Conservation (phyloP, 2,113 vertebrate genomes). For the Heptranchias perlo region DNA sequence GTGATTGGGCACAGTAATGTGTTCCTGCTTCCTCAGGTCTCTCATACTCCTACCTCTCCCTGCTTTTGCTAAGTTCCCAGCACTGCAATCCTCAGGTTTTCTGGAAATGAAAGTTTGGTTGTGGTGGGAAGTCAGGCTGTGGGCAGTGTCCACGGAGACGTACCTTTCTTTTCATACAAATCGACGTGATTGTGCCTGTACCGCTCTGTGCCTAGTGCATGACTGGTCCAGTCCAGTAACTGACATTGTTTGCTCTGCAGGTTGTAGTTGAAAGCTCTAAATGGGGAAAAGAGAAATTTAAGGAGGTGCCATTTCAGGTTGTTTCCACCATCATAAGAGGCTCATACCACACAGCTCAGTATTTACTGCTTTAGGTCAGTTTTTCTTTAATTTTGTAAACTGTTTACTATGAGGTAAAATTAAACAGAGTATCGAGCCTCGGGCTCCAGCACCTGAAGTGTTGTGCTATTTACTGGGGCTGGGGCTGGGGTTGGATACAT, state of each 20-base stretch:
- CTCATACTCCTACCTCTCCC: not conserved
- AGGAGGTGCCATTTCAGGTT: too few relatives aligned
- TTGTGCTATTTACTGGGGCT: not conserved
- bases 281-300: not conserved
- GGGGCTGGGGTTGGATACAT: too few relatives aligned
- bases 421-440: not conserved
- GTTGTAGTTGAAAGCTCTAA: slow-evolving; percentile 83
- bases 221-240: slow-evolving; percentile 76
- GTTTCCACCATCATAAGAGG: not conserved
- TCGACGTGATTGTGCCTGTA: slow-evolving; percentile 80
- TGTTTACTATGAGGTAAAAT: not conserved
- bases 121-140: not conserved
- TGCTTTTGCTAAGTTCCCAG: not conserved
- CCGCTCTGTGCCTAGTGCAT: slow-evolving; percentile 61
- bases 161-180: slow-evolving; percentile 93
- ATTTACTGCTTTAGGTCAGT: not conserved
- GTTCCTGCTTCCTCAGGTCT: not conserved
- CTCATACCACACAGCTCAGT: not conserved
- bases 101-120: not conserved
- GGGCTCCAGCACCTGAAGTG: not conserved
- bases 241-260: slow-evolving; percentile 71
- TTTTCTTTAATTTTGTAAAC: not conserved
- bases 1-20: not conserved
- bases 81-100: not conserved
- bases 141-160: slow-evolving; percentile 23